Percentiles rank a stretch among this genome's conserved stretches.
Evolutionary conservation across 2,113 vertebrate species (phyloP).

Genomic region (Strix aluco): DNA sequence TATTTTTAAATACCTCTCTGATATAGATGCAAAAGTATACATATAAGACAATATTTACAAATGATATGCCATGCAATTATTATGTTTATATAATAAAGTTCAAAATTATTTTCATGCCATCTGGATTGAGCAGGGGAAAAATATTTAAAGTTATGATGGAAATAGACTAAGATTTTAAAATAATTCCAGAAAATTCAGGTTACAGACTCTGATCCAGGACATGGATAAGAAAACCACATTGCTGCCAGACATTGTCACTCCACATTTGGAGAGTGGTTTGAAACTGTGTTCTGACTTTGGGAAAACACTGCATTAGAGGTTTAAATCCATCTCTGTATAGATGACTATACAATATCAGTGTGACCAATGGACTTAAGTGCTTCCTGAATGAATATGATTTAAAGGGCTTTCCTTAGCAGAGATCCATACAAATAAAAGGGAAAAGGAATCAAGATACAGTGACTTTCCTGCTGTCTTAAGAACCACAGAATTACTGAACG

Average conservation of each 20-base stretch:
- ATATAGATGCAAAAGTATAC: not conserved
- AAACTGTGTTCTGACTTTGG: not conserved
- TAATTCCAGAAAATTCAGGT: not conserved
- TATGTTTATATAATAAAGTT: not conserved
- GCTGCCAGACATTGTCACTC: not conserved
- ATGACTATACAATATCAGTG: not conserved
- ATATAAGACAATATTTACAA: not conserved
- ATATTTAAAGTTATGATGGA: not conserved
- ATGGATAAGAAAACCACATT: not conserved
- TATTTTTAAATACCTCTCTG: not conserved
- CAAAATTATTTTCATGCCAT: not conserved
- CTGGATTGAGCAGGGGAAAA: not conserved
- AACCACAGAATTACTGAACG: not conserved
- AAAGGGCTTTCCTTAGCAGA: not conserved
- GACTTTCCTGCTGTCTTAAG: not conserved
- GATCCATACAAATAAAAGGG: not conserved
- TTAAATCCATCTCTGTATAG: not conserved
- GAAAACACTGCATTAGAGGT: not conserved
- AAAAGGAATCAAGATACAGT: not conserved
- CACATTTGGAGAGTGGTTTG: not conserved
- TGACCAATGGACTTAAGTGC: not conserved
- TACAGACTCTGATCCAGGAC: not conserved
- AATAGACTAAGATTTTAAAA: not conserved
- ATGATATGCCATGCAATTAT: not conserved
- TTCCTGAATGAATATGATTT: not conserved